A percentile compares a stretch with the other conserved stretches of the same genome.
Conservation (phyloP, 2,797 vertebrate genomes). For the Pseudochaenichthys georgianus region DNA sequence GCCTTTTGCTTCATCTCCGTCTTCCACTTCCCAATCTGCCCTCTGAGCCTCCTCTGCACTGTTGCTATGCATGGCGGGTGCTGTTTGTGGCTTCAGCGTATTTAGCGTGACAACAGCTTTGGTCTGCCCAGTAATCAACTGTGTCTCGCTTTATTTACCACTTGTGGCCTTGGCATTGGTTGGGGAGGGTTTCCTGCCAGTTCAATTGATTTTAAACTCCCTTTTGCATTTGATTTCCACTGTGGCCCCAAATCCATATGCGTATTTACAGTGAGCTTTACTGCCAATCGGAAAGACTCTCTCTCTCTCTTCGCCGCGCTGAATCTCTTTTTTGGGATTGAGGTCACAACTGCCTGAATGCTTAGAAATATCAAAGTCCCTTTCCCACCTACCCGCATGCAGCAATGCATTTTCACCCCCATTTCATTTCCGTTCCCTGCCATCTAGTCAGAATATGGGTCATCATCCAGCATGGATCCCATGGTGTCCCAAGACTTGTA, state of each 20-base stretch:
- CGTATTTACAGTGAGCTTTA: slow-evolving; percentile 33
- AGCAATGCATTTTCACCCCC: slow-evolving; percentile 34
- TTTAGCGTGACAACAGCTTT: slow-evolving; percentile 32
- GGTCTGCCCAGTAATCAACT: slow-evolving; percentile 41
- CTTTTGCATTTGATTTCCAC: slow-evolving; percentile 51
- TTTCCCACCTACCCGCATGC: slow-evolving; percentile 49
- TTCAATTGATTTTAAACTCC: slow-evolving; percentile 32
- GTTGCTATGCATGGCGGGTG: slow-evolving; percentile 37
- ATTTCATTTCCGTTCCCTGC: slow-evolving; percentile 9
- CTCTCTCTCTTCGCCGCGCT: slow-evolving; percentile 17
- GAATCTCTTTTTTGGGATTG: slow-evolving; percentile 65
- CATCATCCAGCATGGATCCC: slow-evolving; percentile 31
- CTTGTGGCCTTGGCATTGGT: slow-evolving; percentile 27
- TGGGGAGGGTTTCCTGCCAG: background rate
- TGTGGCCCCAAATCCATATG: slow-evolving; percentile 28
- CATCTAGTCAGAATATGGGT: slow-evolving; percentile 49
- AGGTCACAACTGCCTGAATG: slow-evolving; percentile 68
- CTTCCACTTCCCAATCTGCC: slow-evolving; percentile 21
- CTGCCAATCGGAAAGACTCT: slow-evolving; percentile 22
- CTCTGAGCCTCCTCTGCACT: slow-evolving; percentile 18
- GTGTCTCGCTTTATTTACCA: slow-evolving; percentile 50
- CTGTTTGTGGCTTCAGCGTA: slow-evolving; percentile 25
- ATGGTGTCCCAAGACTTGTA: slow-evolving; percentile 38
- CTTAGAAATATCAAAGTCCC: slow-evolving; percentile 57
- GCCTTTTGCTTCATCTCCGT: slow-evolving; percentile 4